Conservation (phyloP, 2,888 invertebrate genomes). For the Philhelius pedissequus region DNA sequence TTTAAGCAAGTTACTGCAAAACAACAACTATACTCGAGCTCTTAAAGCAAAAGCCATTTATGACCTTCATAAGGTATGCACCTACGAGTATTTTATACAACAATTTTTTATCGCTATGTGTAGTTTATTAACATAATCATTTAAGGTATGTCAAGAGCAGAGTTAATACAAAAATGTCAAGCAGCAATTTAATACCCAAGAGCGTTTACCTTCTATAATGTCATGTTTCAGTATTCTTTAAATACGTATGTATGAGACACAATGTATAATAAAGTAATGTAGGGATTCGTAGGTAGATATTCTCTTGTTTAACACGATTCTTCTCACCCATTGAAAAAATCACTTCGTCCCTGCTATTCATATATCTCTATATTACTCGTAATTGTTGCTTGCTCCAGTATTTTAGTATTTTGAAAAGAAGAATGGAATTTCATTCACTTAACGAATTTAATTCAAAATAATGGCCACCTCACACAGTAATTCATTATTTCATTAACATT, state of each 20-base stretch:
- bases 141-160: constrained; percentile 5
- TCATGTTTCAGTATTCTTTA: not conserved
- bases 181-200: not conserved
- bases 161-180: not conserved
- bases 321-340: not conserved
- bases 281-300: no score
- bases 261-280: no score
- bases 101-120: not conserved
- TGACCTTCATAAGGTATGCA: no score
- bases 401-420: not conserved
- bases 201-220: not conserved
- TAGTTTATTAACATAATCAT: constrained; percentile 9
- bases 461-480: not conserved
- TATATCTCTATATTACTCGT: not conserved
- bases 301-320: not conserved
- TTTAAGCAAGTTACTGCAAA: constrained; percentile 1
- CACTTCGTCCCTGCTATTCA: no score
- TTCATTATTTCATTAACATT: not conserved
- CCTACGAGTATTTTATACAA: no score
- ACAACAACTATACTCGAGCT: not conserved
- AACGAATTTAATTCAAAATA: not conserved
- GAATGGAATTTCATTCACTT: not conserved
- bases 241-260: no score
- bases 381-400: not conserved
- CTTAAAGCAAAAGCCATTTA: not conserved